Base-by-base conservation (phyloP, 1,140 invertebrate species). In the Sycophila sp. region DNA sequence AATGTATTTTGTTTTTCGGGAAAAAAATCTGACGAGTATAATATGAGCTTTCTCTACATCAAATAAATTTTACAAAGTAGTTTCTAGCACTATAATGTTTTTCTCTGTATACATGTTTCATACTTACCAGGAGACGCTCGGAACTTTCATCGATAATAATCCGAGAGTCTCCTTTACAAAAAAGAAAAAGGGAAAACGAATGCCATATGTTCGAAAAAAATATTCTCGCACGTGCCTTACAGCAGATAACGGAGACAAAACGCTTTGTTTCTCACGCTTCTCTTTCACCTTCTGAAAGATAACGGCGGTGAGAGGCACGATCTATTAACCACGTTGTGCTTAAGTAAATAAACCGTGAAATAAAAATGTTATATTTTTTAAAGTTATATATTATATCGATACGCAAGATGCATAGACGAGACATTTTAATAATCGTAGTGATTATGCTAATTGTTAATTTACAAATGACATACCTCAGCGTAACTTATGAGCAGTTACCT, bases 381-480 rank as follows among this genome's bases (percentile, higher is more conserved):
- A 32, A n/a, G n/a, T n/a, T 56, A 67, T 45, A 58, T 60, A 2
- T 38, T 53, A 19, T 53, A 53, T 53, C 5, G 6, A 19, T 32
- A 19, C 40, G 32, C 3, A 45, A 36, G 32, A 63, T 42, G 15
- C 24, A 59, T 66, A 70, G 42, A 53, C 45, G 55, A 77, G 34
- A 74, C 60, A 34, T 67, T 10, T 53, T 26, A n/a, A 22, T 22
- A 24, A 30, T 58, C 66, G 42, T 22, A 47, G 67, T 56, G 62
- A 58, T 76, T 76, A 76, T 77, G 71, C 22, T 76, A 70, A 75
- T 76, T 72, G 60, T 73, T 70, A 30, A 73, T 53, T 73, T 71
- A 72, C 81, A 83, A 47, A 83, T 77, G 78, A 85, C 77, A 84
- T 86, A 85, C 83, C 83, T 85, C 83, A 83, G 73, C 75, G 75